Conservation (phyloP, 2,113 vertebrate species). For the Nanger granti region DNA sequence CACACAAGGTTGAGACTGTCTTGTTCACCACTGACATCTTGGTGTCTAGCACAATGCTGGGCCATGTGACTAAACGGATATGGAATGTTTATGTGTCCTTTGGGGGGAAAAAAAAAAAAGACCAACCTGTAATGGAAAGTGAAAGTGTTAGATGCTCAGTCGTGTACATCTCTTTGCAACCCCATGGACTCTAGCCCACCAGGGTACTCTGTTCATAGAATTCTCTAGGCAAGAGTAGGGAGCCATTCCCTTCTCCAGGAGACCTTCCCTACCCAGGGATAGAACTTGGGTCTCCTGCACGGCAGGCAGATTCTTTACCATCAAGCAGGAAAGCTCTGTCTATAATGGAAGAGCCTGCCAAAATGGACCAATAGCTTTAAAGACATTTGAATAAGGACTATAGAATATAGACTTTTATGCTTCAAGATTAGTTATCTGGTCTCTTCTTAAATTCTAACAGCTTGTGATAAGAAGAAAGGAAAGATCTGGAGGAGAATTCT, state of each 20-base stretch:
- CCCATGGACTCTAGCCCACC: not conserved
- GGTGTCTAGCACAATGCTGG: not conserved
- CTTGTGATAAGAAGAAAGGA: not conserved
- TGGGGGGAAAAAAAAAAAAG: not conserved
- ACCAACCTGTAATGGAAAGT: not conserved
- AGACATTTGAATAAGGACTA: not conserved
- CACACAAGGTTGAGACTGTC: not conserved
- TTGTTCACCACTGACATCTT: not conserved
- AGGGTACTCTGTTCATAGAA: not conserved
- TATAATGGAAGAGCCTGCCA: not conserved
- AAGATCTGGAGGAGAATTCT: not conserved
- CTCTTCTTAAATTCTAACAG: not conserved
- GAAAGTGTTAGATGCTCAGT: not conserved
- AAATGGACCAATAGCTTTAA: not conserved
- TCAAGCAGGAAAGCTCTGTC: not conserved
- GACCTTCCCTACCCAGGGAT: not conserved
- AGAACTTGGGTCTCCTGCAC: not conserved
- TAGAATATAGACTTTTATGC: not conserved
- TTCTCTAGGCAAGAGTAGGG: not conserved
- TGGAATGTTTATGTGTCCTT: not conserved
- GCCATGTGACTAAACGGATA: not conserved
- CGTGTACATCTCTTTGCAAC: not conserved
- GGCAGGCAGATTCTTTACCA: not conserved
- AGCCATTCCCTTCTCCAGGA: not conserved
- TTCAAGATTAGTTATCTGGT: not conserved